phyloP scores from a whole-genome alignment of 2,888 invertebrate genomes.

The Macaria notata region DNA sequence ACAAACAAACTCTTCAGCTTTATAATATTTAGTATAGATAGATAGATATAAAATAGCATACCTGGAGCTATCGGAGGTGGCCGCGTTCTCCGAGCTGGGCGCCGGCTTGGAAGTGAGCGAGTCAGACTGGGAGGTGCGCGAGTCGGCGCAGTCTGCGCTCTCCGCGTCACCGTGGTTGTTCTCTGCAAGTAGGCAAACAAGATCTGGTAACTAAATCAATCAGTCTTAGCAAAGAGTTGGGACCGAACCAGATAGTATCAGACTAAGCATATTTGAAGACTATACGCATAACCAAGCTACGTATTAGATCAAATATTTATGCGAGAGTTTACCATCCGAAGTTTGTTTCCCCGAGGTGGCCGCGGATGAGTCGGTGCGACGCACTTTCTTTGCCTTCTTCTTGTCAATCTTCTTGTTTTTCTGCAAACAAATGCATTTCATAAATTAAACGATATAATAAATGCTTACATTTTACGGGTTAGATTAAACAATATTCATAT shows the following conservation, averaged over 20 bases:
- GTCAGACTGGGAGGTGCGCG: conserved; percentile 71
- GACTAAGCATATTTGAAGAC: no score
- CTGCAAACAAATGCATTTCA: conserved; percentile 41
- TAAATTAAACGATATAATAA: neutral
- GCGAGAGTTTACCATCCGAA: conserved; percentile 72
- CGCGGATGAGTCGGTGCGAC: conserved; percentile 69
- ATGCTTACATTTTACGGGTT: neutral
- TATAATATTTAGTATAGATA: no score
- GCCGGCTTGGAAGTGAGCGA: conserved; percentile 70
- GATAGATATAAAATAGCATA: conserved; percentile 26
- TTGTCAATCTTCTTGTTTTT: conserved; percentile 70
- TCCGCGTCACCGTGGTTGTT: conserved; percentile 61
- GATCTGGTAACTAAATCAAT: no score
- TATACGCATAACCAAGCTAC: no score
- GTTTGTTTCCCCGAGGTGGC: conserved; percentile 76
- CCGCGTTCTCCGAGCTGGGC: conserved; percentile 69
- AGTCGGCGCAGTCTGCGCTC: conserved; percentile 71
- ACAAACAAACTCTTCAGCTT: no score
- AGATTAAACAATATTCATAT: no score
- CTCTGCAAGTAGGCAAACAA: conserved; percentile 41
- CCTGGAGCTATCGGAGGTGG: conserved; percentile 77
- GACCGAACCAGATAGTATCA: no score
- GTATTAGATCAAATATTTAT: no score
- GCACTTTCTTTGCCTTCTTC: conserved; percentile 63
- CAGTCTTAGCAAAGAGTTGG: no score